phyloP scores from a whole-genome alignment of 2,888 invertebrate genomes.

The Hemithea aestivaria region DNA sequence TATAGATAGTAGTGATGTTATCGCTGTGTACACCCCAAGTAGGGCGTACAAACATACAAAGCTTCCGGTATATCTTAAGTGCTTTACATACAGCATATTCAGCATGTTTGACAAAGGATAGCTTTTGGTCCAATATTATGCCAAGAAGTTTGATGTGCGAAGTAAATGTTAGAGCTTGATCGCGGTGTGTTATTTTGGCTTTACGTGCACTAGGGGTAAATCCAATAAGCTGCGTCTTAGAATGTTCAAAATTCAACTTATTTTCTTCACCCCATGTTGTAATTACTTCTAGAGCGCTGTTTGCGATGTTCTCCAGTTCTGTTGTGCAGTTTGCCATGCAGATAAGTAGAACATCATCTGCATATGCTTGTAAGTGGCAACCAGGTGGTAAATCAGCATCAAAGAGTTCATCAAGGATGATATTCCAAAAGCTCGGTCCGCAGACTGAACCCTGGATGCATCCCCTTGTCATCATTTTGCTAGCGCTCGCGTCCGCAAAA shows the following conservation, averaged over 20 bases:
- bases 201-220: slow-evolving; percentile 1
- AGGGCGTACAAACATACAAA: slow-evolving; percentile 3
- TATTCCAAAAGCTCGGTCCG: slow-evolving; percentile 28
- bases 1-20: slow-evolving; percentile 13
- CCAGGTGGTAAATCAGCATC: not conserved
- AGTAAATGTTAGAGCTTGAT: not conserved
- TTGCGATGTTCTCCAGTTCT: not conserved
- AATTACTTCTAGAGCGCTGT: not conserved
- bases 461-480: slow-evolving; percentile 21
- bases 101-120: slow-evolving; percentile 4
- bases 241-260: not conserved
- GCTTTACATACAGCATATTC: slow-evolving; percentile 6
- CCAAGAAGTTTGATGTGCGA: slow-evolving; percentile 1
- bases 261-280: not conserved
- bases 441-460: slow-evolving; percentile 31
- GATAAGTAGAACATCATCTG: too few relatives aligned
- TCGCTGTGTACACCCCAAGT: slow-evolving; percentile 13
- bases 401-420: slow-evolving; percentile 27
- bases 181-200: not conserved
- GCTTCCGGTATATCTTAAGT: slow-evolving; percentile 6
- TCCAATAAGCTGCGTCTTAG: not conserved
- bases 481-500: slow-evolving; percentile 6
- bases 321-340: slow-evolving; percentile 26
- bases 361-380: too few relatives aligned
- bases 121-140: slow-evolving; percentile 2